Base-by-base conservation (phyloP, 1,140 invertebrate genomes). In the Meloidogyne chitwoodi region DNA sequence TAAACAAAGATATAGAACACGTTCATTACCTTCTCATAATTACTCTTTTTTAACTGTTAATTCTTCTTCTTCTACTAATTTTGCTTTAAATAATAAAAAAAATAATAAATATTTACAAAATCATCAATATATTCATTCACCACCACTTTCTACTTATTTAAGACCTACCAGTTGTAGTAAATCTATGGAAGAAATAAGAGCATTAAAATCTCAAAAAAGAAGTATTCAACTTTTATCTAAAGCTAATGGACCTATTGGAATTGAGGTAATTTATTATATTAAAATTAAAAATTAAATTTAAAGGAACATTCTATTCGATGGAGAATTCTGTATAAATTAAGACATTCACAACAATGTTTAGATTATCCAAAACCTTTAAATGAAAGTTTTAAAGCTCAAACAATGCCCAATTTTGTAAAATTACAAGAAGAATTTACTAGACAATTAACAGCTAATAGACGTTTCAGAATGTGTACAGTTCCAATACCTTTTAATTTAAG, bases 241-340 rank as follows among this genome's bases (percentile, higher is more conserved):
- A 27, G 44, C 75, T 29, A 19, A 11, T 63, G 75, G 27, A 14
- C 75, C 75, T n/a, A 19, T 61, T 61, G 75, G 75, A 74, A 16
- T 76, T 41, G 67, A 71, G 31, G 75, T 76, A 38, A 62, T 24
- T 31, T 5, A 68, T n/a, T n/a, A n/a, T n/a, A n/a, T n/a, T n/a
- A n/a, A n/a, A n/a, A n/a, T n/a, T n/a, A n/a, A n/a, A n/a, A n/a
- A n/a, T n/a, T n/a, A 27, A 26, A 41, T 14, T 61, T 56, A 70
- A 31, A 75, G 74, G 76, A 77, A 61, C 76, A 77, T 14, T 77
- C 76, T 16, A 78, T 78, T 12, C 56, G 76, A 24, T 77, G 76
- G 76, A 74, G 22, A 27, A 34, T 77, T 27, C 74, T 38, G 10
- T 66, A 74, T 26, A 24, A 68, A 24, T 38, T 77, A 14, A 61